phyloP scores from a whole-genome alignment of 53 echinoderm and acorn worm species.

The Echinometra lucunter region DNA sequence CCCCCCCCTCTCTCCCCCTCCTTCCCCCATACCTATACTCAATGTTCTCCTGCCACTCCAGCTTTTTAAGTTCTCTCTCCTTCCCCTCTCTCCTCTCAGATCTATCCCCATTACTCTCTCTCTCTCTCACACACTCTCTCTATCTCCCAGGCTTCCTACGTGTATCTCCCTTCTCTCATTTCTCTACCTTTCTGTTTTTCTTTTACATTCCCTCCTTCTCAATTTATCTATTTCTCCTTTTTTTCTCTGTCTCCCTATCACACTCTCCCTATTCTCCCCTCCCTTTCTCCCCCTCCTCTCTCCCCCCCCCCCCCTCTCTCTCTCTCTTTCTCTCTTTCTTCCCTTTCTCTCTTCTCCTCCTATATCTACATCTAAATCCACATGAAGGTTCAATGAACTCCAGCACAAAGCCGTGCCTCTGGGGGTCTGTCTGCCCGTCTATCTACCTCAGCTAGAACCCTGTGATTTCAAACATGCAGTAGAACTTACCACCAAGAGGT shows the following conservation, averaged over 20 bases:
- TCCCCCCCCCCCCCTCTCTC: not conserved
- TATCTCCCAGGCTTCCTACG: not conserved
- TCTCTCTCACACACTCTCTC: not conserved
- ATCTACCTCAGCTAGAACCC: not conserved
- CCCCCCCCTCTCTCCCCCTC: not conserved
- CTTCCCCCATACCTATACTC: not conserved
- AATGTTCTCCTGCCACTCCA: not conserved
- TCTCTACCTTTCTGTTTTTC: no score
- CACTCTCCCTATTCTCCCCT: not conserved
- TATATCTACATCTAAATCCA: not conserved
- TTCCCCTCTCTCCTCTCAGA: not conserved
- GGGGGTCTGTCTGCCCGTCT: constrained; percentile 9
- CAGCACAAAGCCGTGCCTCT: constrained; percentile 37
- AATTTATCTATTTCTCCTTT: no score
- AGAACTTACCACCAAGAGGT: not conserved
- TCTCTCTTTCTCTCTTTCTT: not conserved
- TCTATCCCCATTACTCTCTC: not conserved
- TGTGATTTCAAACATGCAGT: constrained; percentile 1
- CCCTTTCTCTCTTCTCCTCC: not conserved
- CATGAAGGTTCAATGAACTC: constrained; percentile 31
- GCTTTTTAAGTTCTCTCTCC: not conserved
- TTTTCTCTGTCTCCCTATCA: not conserved
- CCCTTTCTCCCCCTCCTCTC: not conserved
- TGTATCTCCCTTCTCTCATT: no score
- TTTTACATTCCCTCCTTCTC: no score